A percentile compares a stretch with the other conserved stretches of the same genome.
phyloP scores from a whole-genome alignment of 1,140 invertebrate genomes.

The Apis florea region DNA sequence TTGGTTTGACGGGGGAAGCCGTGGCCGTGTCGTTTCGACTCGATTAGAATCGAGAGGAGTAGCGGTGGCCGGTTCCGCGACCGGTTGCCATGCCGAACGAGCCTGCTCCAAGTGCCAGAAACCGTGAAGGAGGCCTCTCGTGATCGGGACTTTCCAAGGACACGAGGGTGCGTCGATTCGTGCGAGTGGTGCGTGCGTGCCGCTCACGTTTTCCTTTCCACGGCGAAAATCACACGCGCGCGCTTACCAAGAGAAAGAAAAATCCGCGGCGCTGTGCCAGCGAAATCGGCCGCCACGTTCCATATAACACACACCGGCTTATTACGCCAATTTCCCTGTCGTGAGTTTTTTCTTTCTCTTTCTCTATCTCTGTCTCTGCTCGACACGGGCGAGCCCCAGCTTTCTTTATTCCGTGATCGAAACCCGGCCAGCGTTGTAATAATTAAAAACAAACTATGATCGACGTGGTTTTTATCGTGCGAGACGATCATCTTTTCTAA shows the following conservation, averaged over 20 bases:
- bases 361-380: too few relatives aligned
- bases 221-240: slow-evolving; percentile 51
- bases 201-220: slow-evolving; percentile 57
- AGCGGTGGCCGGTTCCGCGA: slow-evolving; percentile 6
- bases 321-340: slow-evolving; percentile 45
- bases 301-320: slow-evolving; percentile 46
- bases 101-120: slow-evolving; percentile 55
- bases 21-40: background rate
- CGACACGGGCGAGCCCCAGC: background rate
- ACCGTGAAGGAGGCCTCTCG: slow-evolving; percentile 59
- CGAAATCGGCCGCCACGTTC: slow-evolving; percentile 59
- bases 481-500: background rate
- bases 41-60: slow-evolving; percentile 24
- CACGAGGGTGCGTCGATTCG: slow-evolving; percentile 55
- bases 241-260: slow-evolving; percentile 29
- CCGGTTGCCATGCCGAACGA: slow-evolving; percentile 48
- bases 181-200: slow-evolving; percentile 44
- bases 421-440: background rate
- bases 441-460: slow-evolving; percentile 45
- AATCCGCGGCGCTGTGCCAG: slow-evolving; percentile 19
- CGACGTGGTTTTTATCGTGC: slow-evolving; percentile 14
- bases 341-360: slow-evolving; percentile 2
- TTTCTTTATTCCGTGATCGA: slow-evolving; percentile 34
- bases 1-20: background rate
- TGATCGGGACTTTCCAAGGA: slow-evolving; percentile 65